A percentile compares a stretch with the other conserved stretches of the same genome.
phyloP scores from a whole-genome alignment of 2,888 invertebrate genomes.

The Tipula unca region DNA sequence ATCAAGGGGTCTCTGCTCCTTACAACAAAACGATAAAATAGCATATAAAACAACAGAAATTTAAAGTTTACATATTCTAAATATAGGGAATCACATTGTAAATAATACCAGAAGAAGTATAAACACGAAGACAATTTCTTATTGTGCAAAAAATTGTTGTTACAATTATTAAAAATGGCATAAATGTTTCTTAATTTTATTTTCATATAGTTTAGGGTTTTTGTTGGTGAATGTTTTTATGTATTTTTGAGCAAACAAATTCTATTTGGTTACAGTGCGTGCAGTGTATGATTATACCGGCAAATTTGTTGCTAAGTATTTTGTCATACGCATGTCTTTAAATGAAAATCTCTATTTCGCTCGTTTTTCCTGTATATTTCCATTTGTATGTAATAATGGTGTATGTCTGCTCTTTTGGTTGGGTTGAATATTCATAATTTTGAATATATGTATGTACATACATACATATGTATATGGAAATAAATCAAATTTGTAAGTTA shows the following conservation, averaged over 20 bases:
- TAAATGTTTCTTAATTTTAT: neutral
- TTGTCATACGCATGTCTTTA: neutral
- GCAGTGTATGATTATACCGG: neutral
- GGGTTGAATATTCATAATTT: too few species aligned
- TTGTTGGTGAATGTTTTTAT: neutral
- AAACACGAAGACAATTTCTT: neutral
- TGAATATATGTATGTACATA: neutral
- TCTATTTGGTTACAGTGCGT: neutral
- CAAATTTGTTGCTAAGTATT: neutral
- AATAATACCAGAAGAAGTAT: neutral
- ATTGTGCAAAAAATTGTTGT: too few species aligned
- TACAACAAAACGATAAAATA: neutral
- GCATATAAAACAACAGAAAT: neutral
- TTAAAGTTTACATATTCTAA: neutral
- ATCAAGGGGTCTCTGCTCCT: neutral
- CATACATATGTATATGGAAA: neutral
- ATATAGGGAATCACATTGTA: neutral
- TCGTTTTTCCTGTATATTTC: too few species aligned
- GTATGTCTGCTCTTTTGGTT: neutral
- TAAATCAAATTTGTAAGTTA: neutral
- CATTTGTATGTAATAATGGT: neutral
- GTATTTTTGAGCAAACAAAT: neutral
- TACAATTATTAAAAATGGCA: neutral
- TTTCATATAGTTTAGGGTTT: neutral
- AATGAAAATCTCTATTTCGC: neutral